A percentile compares a stretch with the other conserved stretches of the same genome.
Evolutionary conservation across 2,113 vertebrate genomes (phyloP).

Genomic region (Lepus europaeus): DNA sequence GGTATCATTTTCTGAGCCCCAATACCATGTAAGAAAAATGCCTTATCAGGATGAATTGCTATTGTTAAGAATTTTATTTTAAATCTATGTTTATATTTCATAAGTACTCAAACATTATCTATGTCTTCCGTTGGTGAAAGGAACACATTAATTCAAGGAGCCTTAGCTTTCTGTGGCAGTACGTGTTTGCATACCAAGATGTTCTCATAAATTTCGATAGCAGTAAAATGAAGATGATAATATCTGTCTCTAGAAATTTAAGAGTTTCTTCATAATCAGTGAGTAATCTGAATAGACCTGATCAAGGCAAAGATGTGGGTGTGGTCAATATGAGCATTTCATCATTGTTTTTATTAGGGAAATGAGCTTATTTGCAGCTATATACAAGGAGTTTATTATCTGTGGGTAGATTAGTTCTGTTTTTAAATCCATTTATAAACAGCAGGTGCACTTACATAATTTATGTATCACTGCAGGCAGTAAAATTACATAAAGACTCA

Average conservation of each 20-base stretch:
- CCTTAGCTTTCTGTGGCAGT: background rate
- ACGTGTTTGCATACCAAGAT: background rate
- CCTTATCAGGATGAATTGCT: background rate
- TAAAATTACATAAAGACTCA: conserved; percentile 21
- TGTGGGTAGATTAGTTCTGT: background rate
- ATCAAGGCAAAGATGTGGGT: background rate
- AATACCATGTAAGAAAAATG: background rate
- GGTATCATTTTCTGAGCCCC: background rate
- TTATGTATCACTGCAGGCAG: conserved; percentile 6
- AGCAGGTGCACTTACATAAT: background rate
- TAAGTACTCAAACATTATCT: background rate
- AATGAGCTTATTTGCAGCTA: background rate
- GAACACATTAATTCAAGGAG: background rate
- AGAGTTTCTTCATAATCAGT: background rate
- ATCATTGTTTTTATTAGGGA: background rate
- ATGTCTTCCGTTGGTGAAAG: background rate
- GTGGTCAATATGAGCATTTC: background rate
- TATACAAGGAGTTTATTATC: background rate
- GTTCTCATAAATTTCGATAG: background rate
- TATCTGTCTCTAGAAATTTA: background rate
- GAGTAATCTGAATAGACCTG: background rate
- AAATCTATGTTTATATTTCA: background rate
- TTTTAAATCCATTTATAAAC: conserved; percentile 37
- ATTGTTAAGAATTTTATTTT: background rate
- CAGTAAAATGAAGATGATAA: background rate